Percentiles rank a stretch among this genome's conserved stretches.
Evolutionary conservation across 2,113 vertebrate genomes (phyloP).

Genomic region (Spea bombifrons): DNA sequence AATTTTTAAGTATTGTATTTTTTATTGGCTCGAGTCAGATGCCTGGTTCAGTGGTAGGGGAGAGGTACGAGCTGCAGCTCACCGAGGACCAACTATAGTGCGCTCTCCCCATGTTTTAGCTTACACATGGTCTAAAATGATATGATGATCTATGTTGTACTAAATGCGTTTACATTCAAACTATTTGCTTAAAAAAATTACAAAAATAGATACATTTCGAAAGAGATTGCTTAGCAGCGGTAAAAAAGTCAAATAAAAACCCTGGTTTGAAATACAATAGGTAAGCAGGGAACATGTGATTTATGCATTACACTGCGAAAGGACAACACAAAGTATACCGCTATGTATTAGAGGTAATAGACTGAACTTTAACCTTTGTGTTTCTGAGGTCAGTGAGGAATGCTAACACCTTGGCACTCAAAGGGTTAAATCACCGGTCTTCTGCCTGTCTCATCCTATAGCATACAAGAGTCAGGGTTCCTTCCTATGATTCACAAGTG

Average conservation of each 20-base stretch:
- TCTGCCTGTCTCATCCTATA: too few species aligned
- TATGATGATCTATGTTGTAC: slow-evolving; percentile 35
- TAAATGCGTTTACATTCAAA: slow-evolving; percentile 48
- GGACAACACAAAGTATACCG: slow-evolving; percentile 46
- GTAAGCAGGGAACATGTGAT: slow-evolving; percentile 16
- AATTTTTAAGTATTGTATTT: too few species aligned
- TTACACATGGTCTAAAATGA: background rate
- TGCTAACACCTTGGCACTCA: too few species aligned
- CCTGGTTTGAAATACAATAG: slow-evolving; percentile 29
- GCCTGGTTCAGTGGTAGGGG: too few species aligned
- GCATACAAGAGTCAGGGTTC: too few species aligned
- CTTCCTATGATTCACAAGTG: too few species aligned
- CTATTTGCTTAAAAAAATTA: slow-evolving; percentile 54
- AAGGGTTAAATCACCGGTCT: too few species aligned
- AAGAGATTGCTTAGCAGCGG: slow-evolving; percentile 57
- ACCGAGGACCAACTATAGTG: too few species aligned
- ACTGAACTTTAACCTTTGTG: background rate
- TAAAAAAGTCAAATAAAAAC: slow-evolving; percentile 35
- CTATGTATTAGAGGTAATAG: slow-evolving; percentile 24
- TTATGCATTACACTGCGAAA: slow-evolving; percentile 3
- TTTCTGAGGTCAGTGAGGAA: background rate
- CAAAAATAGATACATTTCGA: slow-evolving; percentile 65
- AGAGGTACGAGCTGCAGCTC: too few species aligned
- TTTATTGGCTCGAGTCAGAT: too few species aligned
- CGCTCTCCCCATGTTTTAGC: too few species aligned